These are phyloP conservation scores for Rhynchophorus ferrugineus DNA, from an alignment of 1,140 invertebrate species.

Conservation along the genomic window DNA sequence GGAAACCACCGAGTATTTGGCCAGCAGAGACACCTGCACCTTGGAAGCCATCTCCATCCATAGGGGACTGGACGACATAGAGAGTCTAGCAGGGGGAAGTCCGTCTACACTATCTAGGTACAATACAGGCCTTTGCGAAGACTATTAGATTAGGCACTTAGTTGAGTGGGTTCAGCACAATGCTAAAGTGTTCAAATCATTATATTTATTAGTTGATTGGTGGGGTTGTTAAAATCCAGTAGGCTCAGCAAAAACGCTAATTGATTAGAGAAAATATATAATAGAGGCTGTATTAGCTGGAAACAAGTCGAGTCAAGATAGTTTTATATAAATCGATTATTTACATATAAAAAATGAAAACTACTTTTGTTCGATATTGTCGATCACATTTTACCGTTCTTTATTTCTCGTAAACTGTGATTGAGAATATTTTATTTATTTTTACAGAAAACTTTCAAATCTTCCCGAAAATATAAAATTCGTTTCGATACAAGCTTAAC, in stretches of 20 bases:
- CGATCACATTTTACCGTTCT: too few relatives aligned
- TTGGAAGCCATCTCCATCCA: constrained; percentile 60
- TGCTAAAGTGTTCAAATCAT: neutral
- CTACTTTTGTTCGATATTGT: too few relatives aligned
- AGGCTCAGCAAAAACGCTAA: too few relatives aligned
- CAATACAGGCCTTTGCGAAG: constrained; percentile 12
- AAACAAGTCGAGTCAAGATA: too few relatives aligned
- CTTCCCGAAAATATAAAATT: constrained; percentile 3
- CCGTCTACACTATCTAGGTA: constrained; percentile 34
- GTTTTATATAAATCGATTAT: too few relatives aligned
- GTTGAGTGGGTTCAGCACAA: neutral
- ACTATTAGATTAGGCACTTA: neutral
- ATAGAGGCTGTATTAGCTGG: too few relatives aligned
- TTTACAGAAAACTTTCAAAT: constrained; percentile 9
- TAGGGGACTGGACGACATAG: constrained; percentile 62
- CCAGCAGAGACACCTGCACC: constrained; percentile 37
- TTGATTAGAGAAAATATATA: too few relatives aligned
- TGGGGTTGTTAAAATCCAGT: too few relatives aligned
- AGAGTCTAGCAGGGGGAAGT: constrained; percentile 30
- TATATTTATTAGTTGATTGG: too few relatives aligned
- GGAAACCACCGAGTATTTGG: constrained; percentile 54
- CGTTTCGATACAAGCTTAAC: constrained; percentile 3
- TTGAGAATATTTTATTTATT: neutral
- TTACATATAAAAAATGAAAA: too few relatives aligned
- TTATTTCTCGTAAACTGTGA: neutral